These are phyloP conservation scores for Lota lota DNA, from an alignment of 2,113 vertebrate genomes.

Conservation along the genomic window DNA sequence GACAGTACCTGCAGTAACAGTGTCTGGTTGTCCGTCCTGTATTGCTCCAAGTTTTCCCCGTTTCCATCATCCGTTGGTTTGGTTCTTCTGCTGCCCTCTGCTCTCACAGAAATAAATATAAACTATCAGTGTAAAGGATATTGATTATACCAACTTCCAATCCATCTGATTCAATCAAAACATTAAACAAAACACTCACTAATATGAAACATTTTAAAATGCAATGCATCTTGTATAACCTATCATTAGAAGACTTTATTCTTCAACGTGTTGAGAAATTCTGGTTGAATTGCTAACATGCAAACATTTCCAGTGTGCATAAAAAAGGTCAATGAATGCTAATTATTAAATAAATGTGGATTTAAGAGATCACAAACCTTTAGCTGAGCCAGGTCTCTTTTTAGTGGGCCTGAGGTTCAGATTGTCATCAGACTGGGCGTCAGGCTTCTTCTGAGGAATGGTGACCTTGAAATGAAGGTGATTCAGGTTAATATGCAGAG, in stretches of 20 bases:
- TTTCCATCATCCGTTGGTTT: conserved; percentile 28
- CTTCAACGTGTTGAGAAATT: no score
- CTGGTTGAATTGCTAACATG: no score
- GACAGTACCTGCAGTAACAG: conserved; percentile 83
- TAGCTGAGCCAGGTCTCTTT: conserved; percentile 46
- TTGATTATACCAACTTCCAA: not conserved
- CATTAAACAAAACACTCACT: not conserved
- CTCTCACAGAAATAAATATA: conserved; percentile 5
- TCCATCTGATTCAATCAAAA: not conserved
- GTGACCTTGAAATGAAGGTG: conserved; percentile 73
- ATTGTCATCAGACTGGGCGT: conserved; percentile 48
- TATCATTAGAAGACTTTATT: no score
- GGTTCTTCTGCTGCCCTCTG: conserved; percentile 43
- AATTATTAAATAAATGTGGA: no score
- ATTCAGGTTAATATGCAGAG: conserved; percentile 14
- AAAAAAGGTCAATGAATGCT: no score
- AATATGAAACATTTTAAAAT: no score
- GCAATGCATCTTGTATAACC: no score
- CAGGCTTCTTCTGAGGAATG: conserved; percentile 75
- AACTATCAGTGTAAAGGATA: not conserved
- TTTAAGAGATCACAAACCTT: conserved; percentile 53
- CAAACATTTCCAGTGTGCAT: no score
- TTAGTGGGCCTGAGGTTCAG: conserved; percentile 59
- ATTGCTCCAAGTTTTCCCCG: conserved; percentile 61
- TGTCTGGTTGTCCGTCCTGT: conserved; percentile 76